Conservation (phyloP, 2,888 invertebrate genomes). For the Camponotus fellah region DNA sequence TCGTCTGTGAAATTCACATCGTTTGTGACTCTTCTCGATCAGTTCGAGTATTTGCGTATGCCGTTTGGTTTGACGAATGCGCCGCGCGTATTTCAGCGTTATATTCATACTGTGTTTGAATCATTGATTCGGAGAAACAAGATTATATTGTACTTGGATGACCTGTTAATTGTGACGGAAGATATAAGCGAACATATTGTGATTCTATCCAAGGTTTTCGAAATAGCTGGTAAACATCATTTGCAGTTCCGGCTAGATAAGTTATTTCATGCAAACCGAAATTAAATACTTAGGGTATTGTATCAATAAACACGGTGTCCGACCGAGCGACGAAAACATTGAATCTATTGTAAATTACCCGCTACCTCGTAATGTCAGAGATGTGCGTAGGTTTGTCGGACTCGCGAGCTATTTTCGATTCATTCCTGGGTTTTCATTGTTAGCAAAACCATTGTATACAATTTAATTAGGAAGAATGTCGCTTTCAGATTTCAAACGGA, state of each 20-base stretch:
- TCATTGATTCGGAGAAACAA: not conserved
- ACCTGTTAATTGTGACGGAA: conserved; percentile 9
- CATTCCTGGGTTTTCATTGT: not conserved
- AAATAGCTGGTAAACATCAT: not conserved
- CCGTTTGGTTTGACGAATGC: conserved; percentile 13
- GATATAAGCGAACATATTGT: not conserved
- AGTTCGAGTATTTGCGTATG: conserved; percentile 33
- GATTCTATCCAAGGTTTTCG: not conserved
- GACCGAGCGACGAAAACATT: not conserved
- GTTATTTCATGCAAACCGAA: conserved; percentile 4
- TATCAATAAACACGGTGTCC: not conserved
- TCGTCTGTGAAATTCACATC: not conserved
- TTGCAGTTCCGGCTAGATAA: conserved; percentile 29
- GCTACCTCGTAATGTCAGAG: not conserved
- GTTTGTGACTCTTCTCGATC: conserved; percentile 15
- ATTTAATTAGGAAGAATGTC: not conserved
- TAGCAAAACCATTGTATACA: not conserved
- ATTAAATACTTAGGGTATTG: conserved; percentile 5
- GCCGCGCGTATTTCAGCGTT: conserved; percentile 31
- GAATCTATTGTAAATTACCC: not conserved
- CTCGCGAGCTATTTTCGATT: conserved; percentile 17
- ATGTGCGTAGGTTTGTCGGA: not conserved
- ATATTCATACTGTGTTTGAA: not conserved
- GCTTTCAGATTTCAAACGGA: not conserved
- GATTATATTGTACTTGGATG: conserved; percentile 19